phyloP scores from a whole-genome alignment of 2,888 invertebrate species.

The Tromatobia lineatoria region DNA sequence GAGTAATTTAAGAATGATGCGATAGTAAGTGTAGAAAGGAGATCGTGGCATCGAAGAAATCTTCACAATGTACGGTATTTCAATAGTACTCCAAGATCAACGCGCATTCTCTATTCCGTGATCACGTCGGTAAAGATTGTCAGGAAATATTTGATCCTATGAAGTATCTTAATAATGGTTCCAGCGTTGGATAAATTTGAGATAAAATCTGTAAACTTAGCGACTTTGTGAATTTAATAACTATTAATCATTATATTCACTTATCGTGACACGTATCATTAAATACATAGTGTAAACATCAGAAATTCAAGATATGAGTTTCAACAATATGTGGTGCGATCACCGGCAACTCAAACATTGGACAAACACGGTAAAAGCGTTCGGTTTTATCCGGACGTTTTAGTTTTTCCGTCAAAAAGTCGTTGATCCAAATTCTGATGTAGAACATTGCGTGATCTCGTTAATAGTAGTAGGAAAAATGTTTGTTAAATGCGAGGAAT shows the following conservation, averaged over 20 bases:
- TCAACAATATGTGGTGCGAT: constrained; percentile 42
- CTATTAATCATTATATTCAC: constrained; percentile 35
- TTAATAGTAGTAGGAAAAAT: constrained; percentile 58
- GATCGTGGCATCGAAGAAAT: constrained; percentile 48
- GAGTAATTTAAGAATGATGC: constrained; percentile 54
- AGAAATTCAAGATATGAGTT: constrained; percentile 61
- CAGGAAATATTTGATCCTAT: constrained; percentile 70
- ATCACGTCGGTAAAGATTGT: constrained; percentile 69
- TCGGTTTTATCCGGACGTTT: background rate
- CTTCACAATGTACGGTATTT: constrained; percentile 40
- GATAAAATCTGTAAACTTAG: constrained; percentile 58
- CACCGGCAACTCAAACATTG: constrained; percentile 54
- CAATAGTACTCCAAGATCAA: constrained; percentile 21
- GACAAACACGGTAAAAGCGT: constrained; percentile 33
- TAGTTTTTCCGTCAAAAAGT: constrained; percentile 23
- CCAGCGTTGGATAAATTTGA: constrained; percentile 44
- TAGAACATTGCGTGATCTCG: constrained; percentile 45
- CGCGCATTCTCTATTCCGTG: constrained; percentile 47
- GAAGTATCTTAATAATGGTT: constrained; percentile 45
- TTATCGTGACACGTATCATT: constrained; percentile 41
- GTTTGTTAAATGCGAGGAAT: constrained; percentile 66
- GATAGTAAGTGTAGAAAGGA: constrained; percentile 34
- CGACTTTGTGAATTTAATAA: constrained; percentile 45
- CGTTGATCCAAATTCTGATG: constrained; percentile 28
- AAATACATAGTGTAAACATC: constrained; percentile 56